Evolutionary conservation across 2,888 invertebrate genomes (phyloP), one percentile per base, ranked within the genome.

Genomic region (Drosophila picticornis): DNA sequence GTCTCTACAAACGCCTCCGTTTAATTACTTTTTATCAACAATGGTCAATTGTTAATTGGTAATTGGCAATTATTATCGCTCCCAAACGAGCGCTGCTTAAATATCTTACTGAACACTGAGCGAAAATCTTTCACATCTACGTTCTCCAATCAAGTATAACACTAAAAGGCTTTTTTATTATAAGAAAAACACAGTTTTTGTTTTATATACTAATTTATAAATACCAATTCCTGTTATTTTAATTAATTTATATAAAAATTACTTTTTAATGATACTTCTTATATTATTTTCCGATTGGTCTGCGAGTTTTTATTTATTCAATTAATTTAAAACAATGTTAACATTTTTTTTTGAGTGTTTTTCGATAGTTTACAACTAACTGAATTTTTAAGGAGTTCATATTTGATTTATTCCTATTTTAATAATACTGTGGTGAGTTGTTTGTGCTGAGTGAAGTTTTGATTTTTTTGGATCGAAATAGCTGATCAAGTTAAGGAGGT

Each of bases 21-120:
- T 59, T 59, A 80, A 80, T 78, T 72, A 57, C 48, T 52, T 59
- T 61, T 64, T 61, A 27, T 27, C 50, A 67, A 51, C 56, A 71
- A 63, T 57, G 62, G 56, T 66, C 34, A 46, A 6, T 29, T 32
- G 65, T 51, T 11, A 75, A 71, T 60, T 65, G 48, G 43, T 31
- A 58, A 67, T 59, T 43, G 61, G 50, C 53, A 68, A 57, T 62
- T 65, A 59, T 38, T 36, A 51, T 57, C 27, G 31, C 32, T 36
- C 11, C n/a, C 22, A 22, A 31, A 29, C 16, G 29, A 57, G 50
- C 13, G 38, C 4, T 34, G 60, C 58, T 69, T 40, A 50, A 32
- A 74, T 58, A 55, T 40, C 32, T 65, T 67, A 13, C 31, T 61
- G 27, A 34, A 34, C 29, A 46, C 64, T 63, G 46, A 46, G 61